Evolutionary conservation across 1,140 invertebrate species (phyloP).

Genomic region (Ptiloglossa arizonensis): DNA sequence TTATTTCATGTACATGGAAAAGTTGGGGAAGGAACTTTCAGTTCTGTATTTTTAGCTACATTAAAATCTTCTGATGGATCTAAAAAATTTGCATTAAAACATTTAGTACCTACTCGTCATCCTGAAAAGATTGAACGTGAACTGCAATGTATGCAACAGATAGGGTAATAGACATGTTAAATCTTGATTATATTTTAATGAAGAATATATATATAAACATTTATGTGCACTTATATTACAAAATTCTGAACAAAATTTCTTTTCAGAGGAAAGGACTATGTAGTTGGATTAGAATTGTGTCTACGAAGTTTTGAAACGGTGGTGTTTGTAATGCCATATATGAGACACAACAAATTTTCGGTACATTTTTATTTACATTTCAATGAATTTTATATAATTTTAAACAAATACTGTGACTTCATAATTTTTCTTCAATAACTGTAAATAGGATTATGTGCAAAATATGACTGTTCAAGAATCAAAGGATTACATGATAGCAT

Average conservation of each 20-base stretch:
- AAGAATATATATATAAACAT: background rate
- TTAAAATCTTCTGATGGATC: constrained; percentile 83
- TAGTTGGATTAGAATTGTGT: constrained; percentile 91
- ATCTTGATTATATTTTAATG: constrained; percentile 14
- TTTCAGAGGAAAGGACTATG: constrained; percentile 90
- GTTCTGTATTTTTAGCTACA: constrained; percentile 89
- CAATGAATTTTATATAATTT: background rate
- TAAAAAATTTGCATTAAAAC: constrained; percentile 89
- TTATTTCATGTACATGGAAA: constrained; percentile 87
- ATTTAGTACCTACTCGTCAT: constrained; percentile 91
- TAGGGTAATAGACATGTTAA: constrained; percentile 84
- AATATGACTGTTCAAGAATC: constrained; percentile 88
- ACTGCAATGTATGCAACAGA: constrained; percentile 89
- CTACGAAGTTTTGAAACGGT: constrained; percentile 90
- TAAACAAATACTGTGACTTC: background rate
- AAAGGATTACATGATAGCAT: constrained; percentile 90
- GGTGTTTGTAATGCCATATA: constrained; percentile 95
- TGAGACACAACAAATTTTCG: constrained; percentile 90
- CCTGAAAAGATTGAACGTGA: constrained; percentile 89
- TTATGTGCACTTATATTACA: constrained; percentile 3
- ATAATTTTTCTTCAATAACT: constrained; percentile 6
- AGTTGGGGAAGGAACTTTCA: constrained; percentile 92
- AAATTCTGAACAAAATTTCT: constrained; percentile 14
- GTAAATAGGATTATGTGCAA: constrained; percentile 88
- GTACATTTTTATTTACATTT: constrained; percentile 81